Evolutionary conservation across 2,888 invertebrate genomes (phyloP).

Genomic region (Labia minor): DNA sequence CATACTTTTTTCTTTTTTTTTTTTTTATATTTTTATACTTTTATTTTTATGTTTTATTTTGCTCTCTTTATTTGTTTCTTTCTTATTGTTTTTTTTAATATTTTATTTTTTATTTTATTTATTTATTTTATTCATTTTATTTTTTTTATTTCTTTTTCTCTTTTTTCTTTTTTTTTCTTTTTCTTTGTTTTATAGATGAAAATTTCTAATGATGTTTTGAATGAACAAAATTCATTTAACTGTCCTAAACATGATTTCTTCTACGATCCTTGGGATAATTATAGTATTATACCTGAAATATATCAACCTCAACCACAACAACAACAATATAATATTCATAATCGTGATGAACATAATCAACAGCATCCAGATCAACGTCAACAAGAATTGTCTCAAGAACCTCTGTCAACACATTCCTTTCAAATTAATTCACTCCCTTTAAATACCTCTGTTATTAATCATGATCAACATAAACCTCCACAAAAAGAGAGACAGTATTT

Average conservation of each 20-base stretch:
- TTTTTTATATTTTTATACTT: too few relatives aligned
- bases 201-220: neutral
- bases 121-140: neutral
- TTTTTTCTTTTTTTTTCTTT: neutral
- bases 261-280: neutral
- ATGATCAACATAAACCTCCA: too few relatives aligned
- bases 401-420: too few relatives aligned
- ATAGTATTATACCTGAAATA: neutral
- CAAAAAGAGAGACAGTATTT: neutral
- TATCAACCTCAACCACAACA: neutral
- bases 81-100: conserved; percentile 16
- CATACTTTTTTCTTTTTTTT: too few relatives aligned
- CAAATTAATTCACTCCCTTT: too few relatives aligned
- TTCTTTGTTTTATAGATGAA: neutral
- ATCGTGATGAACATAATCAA: neutral
- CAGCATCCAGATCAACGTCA: too few relatives aligned
- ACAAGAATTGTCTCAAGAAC: too few relatives aligned
- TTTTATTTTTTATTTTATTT: conserved; percentile 3
- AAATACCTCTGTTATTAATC: too few relatives aligned
- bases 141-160: conserved; percentile 19
- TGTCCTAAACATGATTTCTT: neutral
- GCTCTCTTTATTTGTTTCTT: neutral
- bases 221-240: neutral
- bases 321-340: neutral
- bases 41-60: too few relatives aligned